Evolutionary conservation across 2,888 invertebrate species (phyloP).

Genomic region (Sminthurides aquaticus): DNA sequence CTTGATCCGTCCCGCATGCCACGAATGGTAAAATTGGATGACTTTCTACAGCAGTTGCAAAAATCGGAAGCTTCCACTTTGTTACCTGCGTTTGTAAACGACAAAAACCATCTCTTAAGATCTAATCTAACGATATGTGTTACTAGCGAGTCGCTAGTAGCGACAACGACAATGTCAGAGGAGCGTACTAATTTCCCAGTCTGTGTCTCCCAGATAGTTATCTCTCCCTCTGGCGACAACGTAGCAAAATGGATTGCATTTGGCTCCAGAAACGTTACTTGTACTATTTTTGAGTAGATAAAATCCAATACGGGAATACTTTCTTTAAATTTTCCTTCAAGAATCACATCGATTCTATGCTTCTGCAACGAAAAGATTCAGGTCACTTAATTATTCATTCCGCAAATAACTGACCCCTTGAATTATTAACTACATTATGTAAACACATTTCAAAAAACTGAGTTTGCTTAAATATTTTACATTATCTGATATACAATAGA

Average conservation of each 20-base stretch:
- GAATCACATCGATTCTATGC: conserved; percentile 26
- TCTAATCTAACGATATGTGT: too few relatives aligned
- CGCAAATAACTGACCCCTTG: not conserved
- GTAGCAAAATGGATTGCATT: conserved; percentile 30
- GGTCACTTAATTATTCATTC: not conserved
- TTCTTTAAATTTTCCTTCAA: conserved; percentile 26
- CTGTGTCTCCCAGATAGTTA: conserved; percentile 27
- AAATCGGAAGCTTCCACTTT: conserved; percentile 33
- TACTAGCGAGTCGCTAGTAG: too few relatives aligned
- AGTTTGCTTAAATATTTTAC: too few relatives aligned
- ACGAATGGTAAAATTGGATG: conserved; percentile 36
- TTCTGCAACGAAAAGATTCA: conserved; percentile 3
- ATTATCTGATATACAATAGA: not conserved
- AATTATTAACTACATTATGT: not conserved
- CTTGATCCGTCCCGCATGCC: conserved; percentile 33
- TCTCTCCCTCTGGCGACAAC: conserved; percentile 26
- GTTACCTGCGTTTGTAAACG: conserved; percentile 23
- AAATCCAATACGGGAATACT: conserved; percentile 29
- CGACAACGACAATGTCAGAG: too few relatives aligned
- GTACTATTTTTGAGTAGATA: conserved; percentile 25
- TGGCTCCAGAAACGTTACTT: conserved; percentile 33
- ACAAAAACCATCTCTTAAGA: too few relatives aligned
- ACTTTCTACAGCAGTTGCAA: conserved; percentile 23
- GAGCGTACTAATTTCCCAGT: conserved; percentile 30
- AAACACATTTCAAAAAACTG: not conserved